Conservation (phyloP, 2,797 vertebrate species). For the Buceros bicornis region DNA sequence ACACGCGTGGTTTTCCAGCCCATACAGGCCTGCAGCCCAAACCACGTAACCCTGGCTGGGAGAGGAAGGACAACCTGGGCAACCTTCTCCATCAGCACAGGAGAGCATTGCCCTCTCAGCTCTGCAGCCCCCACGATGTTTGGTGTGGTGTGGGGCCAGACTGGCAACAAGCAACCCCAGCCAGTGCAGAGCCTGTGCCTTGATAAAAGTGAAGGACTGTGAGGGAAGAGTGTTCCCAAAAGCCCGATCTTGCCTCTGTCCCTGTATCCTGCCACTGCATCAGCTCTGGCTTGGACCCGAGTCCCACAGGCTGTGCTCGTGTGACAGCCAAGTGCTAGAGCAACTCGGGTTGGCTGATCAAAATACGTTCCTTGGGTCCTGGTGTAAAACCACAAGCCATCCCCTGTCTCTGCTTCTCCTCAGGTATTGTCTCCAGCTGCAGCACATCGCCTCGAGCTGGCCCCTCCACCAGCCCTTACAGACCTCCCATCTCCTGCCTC, state of each 20-base stretch:
- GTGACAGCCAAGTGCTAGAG: not conserved
- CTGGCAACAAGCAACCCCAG: not conserved
- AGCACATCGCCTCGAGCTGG: not conserved
- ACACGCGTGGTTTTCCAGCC: not conserved
- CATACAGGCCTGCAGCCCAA: not conserved
- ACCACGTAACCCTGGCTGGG: not conserved
- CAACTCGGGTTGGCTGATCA: not conserved
- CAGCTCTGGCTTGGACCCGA: not conserved
- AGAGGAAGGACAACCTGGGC: not conserved
- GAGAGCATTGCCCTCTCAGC: not conserved
- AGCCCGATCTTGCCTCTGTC: not conserved
- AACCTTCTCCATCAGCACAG: not conserved
- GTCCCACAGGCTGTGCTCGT: not conserved
- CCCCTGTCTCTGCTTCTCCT: not conserved
- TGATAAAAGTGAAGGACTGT: not conserved
- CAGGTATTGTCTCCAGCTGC: rapidly evolving
- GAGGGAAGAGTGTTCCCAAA: not conserved
- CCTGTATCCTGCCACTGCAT: not conserved
- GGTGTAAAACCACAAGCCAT: not conserved
- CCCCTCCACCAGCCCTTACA: not conserved
- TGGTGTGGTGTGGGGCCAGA: not conserved
- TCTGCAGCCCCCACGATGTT: not conserved
- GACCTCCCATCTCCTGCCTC: not conserved
- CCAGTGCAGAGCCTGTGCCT: not conserved
- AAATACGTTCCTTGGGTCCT: not conserved